A percentile compares a stretch with the other conserved stretches of the same genome.
Evolutionary conservation across 2,113 vertebrate species (phyloP).

Genomic region (Megaleporinus macrocephalus): DNA sequence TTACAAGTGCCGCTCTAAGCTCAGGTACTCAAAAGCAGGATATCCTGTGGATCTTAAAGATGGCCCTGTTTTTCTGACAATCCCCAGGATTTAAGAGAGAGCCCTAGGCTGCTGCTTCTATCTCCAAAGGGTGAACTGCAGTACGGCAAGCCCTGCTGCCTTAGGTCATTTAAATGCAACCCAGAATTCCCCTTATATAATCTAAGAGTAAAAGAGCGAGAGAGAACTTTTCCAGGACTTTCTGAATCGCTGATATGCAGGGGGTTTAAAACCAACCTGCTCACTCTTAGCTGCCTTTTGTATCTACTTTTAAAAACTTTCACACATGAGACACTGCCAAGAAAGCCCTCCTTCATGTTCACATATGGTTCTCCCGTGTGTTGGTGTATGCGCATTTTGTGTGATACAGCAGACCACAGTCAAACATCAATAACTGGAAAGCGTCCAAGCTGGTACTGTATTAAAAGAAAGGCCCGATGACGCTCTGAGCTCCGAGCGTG

Average conservation of each 20-base stretch:
- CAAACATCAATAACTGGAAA: constrained; percentile 3
- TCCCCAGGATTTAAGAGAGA: constrained; percentile 38
- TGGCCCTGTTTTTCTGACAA: constrained; percentile 19
- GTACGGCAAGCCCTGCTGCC: background rate
- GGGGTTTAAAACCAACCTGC: background rate
- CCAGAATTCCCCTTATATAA: background rate
- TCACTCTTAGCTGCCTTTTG: background rate
- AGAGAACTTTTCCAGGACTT: background rate
- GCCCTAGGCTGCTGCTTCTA: constrained; percentile 5
- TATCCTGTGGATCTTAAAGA: constrained; percentile 38
- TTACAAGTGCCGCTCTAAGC: constrained; percentile 36
- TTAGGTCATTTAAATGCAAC: constrained; percentile 13
- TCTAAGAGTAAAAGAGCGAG: background rate
- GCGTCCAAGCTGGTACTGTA: background rate
- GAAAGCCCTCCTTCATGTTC: background rate
- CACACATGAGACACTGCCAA: constrained; percentile 7
- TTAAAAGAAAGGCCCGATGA: constrained; percentile 16
- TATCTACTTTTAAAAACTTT: constrained; percentile 13
- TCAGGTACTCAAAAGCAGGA: constrained; percentile 31
- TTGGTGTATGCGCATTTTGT: constrained; percentile 5
- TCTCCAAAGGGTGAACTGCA: constrained; percentile 12
- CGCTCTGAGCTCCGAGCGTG: background rate
- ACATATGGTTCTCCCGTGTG: background rate
- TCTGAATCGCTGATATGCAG: background rate
- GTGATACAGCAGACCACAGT: constrained; percentile 11